A percentile compares a stretch with the other conserved stretches of the same genome.
phyloP scores from a whole-genome alignment of 2,888 invertebrate species.

The Harpalus rubripes region DNA sequence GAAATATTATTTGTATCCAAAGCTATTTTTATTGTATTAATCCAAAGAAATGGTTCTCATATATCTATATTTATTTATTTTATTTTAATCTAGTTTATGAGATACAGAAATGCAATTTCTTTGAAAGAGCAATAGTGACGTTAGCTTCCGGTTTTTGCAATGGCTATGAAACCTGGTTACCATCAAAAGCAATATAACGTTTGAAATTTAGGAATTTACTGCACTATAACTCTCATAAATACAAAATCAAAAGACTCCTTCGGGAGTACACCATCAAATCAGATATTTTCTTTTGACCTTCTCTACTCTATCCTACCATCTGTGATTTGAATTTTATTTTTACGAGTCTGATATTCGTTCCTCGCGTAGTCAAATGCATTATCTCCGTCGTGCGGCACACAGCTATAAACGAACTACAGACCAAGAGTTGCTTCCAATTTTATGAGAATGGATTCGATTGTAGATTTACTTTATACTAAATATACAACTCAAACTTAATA shows the following conservation, averaged over 20 bases:
- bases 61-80: too few species aligned
- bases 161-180: neutral
- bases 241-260: constrained; percentile 33
- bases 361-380: constrained; percentile 24
- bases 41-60: too few species aligned
- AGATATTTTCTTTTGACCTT: constrained; percentile 39
- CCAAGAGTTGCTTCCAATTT: constrained; percentile 5
- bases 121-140: neutral
- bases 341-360: constrained; percentile 41
- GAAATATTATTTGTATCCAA: too few species aligned
- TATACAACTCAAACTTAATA: constrained; percentile 3
- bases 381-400: constrained; percentile 27
- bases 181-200: constrained; percentile 23
- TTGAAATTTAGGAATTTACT: constrained; percentile 21
- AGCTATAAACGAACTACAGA: constrained; percentile 11
- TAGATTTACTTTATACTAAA: constrained; percentile 8
- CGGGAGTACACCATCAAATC: constrained; percentile 21
- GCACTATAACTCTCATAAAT: constrained; percentile 34
- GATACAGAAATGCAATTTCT: neutral
- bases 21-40: too few species aligned
- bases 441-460: constrained; percentile 18
- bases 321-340: constrained; percentile 52
- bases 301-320: constrained; percentile 33
- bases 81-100: too few species aligned
- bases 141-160: neutral